These are phyloP conservation scores for Temnothorax curvispinosus DNA, from an alignment of 1,140 invertebrate species.

Conservation along the genomic window DNA sequence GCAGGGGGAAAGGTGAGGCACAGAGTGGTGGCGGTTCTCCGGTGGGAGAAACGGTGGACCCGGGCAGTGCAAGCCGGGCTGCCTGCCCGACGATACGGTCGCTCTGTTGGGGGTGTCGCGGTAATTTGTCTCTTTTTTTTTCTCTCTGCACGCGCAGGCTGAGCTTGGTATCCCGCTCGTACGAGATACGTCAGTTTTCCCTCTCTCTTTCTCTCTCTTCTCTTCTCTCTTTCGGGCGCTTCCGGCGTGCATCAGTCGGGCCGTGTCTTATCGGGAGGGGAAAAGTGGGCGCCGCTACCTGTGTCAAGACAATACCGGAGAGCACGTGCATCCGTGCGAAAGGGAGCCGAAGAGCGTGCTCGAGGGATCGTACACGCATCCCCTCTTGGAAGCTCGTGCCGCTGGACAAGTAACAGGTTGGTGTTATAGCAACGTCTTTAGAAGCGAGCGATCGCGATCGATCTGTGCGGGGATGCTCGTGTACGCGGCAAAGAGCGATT, in stretches of 20 bases:
- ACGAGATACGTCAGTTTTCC: not conserved
- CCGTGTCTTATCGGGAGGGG: not conserved
- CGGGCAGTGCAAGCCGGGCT: conserved; percentile 85
- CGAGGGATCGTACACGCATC: conserved; percentile 69
- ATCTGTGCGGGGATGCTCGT: not conserved
- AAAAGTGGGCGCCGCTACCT: conserved; percentile 21
- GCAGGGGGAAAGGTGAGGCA: conserved; percentile 62
- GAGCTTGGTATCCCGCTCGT: not conserved
- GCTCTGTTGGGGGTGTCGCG: conserved; percentile 59
- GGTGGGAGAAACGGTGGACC: conserved; percentile 82
- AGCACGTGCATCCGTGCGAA: conserved; percentile 59
- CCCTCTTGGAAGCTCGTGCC: conserved; percentile 67
- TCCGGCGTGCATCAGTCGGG: not conserved
- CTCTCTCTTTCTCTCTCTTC: not conserved
- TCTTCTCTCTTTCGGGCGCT: not conserved
- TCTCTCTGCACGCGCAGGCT: conserved; percentile 3
- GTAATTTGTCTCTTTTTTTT: conserved; percentile 48
- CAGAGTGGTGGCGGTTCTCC: conserved; percentile 75
- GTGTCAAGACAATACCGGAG: conserved; percentile 29
- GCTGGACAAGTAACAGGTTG: conserved; percentile 84
- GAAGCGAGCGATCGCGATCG: conserved; percentile 37
- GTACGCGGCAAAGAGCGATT: not conserved
- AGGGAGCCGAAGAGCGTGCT: conserved; percentile 56
- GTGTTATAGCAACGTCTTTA: conserved; percentile 74
- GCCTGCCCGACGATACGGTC: conserved; percentile 83